Evolutionary conservation across 2,888 invertebrate species (phyloP).

Genomic region (Harpagoxenus sublaevis): DNA sequence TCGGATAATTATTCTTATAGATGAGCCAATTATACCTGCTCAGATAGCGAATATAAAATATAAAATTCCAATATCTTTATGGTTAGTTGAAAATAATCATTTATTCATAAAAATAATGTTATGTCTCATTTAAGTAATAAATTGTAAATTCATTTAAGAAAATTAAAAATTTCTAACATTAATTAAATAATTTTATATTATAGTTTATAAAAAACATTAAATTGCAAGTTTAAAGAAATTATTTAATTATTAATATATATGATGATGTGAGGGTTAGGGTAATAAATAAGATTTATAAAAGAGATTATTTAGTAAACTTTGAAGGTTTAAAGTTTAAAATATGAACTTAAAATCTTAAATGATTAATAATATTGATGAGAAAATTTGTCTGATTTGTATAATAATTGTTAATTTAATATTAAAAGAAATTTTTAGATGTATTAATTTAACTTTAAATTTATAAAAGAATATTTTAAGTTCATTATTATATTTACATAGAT

Average conservation of each 20-base stretch:
- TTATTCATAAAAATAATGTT: conserved; percentile 88
- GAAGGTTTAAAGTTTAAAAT: conserved; percentile 88
- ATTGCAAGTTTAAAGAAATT: conserved; percentile 67
- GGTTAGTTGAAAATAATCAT: conserved; percentile 88
- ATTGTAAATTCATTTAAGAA: conserved; percentile 82
- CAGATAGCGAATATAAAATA: conserved; percentile 86
- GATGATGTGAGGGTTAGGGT: too few relatives aligned
- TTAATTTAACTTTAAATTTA: too few relatives aligned
- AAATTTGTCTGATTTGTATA: too few relatives aligned
- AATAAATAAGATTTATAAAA: conserved; percentile 79
- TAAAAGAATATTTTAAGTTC: neutral
- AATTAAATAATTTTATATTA: conserved; percentile 21
- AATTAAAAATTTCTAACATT: conserved; percentile 50
- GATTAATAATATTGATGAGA: too few relatives aligned
- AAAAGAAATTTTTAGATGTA: too few relatives aligned
- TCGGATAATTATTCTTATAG: conserved; percentile 91
- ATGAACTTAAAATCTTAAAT: conserved; percentile 34
- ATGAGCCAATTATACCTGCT: conserved; percentile 91
- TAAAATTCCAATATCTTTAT: conserved; percentile 90
- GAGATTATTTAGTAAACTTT: conserved; percentile 88
- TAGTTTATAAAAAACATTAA: conserved; percentile 63
- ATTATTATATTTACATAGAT: conserved; percentile 84
- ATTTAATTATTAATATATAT: conserved; percentile 64
- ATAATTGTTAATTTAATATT: too few relatives aligned
- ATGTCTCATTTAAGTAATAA: conserved; percentile 89